Evolutionary conservation across 2,888 invertebrate species (phyloP).

Genomic region (Tridacna crocea): DNA sequence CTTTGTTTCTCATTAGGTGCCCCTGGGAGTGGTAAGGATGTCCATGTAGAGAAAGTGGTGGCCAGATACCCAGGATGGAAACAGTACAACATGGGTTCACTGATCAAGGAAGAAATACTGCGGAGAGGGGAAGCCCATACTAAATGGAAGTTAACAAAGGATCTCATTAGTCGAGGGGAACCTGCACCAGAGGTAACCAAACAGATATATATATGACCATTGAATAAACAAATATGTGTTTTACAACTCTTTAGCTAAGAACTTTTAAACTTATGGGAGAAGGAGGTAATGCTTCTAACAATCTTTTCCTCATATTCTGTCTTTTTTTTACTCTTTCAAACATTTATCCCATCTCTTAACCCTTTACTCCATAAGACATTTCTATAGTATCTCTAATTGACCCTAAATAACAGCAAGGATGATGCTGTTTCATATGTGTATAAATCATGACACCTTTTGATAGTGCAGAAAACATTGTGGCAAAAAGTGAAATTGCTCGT

Average conservation of each 20-base stretch:
- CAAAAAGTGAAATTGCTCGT: too few species aligned
- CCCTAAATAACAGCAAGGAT: too few species aligned
- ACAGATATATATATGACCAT: background rate
- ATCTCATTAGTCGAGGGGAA: constrained; percentile 78
- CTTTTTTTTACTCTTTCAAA: too few species aligned
- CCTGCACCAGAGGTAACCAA: constrained; percentile 79
- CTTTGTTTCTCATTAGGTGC: constrained; percentile 85
- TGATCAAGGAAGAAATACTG: constrained; percentile 80
- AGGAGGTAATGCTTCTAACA: too few species aligned
- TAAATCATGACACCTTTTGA: too few species aligned
- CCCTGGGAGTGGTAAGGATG: constrained; percentile 97
- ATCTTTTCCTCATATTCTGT: too few species aligned
- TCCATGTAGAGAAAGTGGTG: constrained; percentile 95
- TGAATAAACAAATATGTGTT: background rate
- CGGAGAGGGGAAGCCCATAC: constrained; percentile 77
- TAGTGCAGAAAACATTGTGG: too few species aligned
- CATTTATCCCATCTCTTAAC: too few species aligned
- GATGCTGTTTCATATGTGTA: too few species aligned
- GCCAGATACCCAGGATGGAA: constrained; percentile 84
- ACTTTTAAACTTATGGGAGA: too few species aligned
- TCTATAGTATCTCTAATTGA: too few species aligned
- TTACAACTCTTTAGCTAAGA: background rate
- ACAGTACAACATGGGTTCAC: constrained; percentile 82
- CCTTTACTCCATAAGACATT: too few species aligned
- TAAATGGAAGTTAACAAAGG: constrained; percentile 76